Base-by-base conservation (phyloP, 2,113 vertebrate species). In the Neolamprologus ventralis region DNA sequence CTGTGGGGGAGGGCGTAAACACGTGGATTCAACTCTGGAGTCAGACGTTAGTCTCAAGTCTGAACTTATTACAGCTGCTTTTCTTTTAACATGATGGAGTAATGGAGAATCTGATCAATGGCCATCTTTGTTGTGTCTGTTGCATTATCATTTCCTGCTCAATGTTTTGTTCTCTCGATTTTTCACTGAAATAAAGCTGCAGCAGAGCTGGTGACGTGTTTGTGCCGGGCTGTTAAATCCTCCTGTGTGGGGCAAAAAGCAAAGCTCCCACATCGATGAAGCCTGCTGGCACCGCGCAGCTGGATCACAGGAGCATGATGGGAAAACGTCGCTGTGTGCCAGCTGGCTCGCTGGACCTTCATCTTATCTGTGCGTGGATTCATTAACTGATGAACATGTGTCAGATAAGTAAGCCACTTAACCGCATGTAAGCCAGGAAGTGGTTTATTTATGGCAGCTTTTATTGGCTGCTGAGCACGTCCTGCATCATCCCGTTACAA, bases 101-200 rank as follows among this genome's bases (percentile, higher is more conserved):
- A 33, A 63, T 1, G 0, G 28, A 11, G 58, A 33, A 10, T 60
- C 57, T 0, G 3, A 60, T 60, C 26, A 26, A 13, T 26, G 54
- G 54, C 0, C 57, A 60, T 60, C 28, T 4, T 60, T 63, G 28
- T 1, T 7, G 28, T 7, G 9, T 0, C 5, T 33, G 28, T 33
- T 11, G 58, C 28, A 10, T 31, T 31, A 0, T 31, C 28, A 11
- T 13, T 65, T 37, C 31, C 60, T 65, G 60, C 6, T 65, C 17
- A 5, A 4, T 5, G 60, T 65, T 65, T 65, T 37, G 33, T 21
- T 65, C 33, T 65, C 33, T 65, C 5, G 1, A 21, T 3, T 1
- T 68, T 37, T 35, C 31, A 37, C 17, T 5, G 3, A 5, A 65
- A 37, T 16, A 42, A 71, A 42, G 21, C n/a, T 14, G 35, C 37